Evolutionary conservation across 1,140 invertebrate genomes (phyloP), one percentile per base, ranked within the genome.

Genomic region (Apis florea): DNA sequence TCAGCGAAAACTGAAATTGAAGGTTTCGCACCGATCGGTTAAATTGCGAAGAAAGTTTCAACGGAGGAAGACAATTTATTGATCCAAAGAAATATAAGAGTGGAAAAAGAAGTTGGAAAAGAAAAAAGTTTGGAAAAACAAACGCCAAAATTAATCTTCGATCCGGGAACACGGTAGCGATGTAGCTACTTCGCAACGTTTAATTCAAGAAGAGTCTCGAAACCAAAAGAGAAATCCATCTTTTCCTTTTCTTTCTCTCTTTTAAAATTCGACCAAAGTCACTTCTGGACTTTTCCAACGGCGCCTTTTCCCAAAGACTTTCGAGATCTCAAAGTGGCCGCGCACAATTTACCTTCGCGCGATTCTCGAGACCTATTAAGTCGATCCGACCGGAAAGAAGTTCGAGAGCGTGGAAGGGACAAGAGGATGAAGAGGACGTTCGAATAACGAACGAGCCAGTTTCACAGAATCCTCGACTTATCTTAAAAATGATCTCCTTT

Each of bases 11-110:
- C 19, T 19, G 13, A 31, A 15, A 26, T 26, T 6, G 64, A 68
- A 49, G 21, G 47, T 67, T 67, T n/a, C 83, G 53, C 79, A 53
- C 40, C n/a, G 72, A 47, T 76, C 67, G 61, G 72, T 24, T 72
- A 84, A 85, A 84, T 80, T 83, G 64, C 49, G 40, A 68, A 19
- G 53, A 76, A 84, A 85, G 68, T 84, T 84, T 69, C 47, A 26
- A 17, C 6, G 56, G 49, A n/a, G 47, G 19, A 31, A 26, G 53
- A 71, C 69, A 71, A 71, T 71, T 71, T 71, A 71, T 56, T 4
- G 53, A 71, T 71, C 53, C 4, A 9, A n/a, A 12, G 10, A 56
- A 71, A 71, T 21, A 54, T 31, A 19, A 40, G 26, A 40, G 15
- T 56, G 10, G 26, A 21, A 11, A 21, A 17, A 17, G 51, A 70